Conservation (phyloP, 2,797 vertebrate genomes). For the Acomys russatus region DNA sequence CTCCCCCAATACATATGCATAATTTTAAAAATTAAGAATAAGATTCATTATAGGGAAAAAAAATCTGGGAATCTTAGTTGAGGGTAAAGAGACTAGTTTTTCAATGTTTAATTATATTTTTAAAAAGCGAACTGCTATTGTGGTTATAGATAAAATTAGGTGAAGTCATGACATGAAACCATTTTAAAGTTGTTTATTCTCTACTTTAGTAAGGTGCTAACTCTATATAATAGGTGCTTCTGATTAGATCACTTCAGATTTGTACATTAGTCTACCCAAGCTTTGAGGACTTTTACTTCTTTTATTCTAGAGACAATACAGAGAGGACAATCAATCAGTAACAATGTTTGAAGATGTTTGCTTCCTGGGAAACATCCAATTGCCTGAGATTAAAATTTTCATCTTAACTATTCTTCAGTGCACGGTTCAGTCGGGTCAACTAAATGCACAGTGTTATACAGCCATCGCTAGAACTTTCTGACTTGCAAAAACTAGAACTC, state of each 20-base stretch:
- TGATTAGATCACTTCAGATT: neutral
- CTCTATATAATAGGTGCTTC: neutral
- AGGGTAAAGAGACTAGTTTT: constrained; percentile 37
- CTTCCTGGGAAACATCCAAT: constrained; percentile 82
- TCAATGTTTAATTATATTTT: constrained; percentile 32
- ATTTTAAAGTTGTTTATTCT: constrained; percentile 61
- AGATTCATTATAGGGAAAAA: neutral
- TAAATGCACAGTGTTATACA: neutral
- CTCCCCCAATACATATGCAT: neutral
- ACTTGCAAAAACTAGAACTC: neutral
- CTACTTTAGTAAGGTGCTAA: neutral
- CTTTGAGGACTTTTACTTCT: constrained; percentile 62
- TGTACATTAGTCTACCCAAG: constrained; percentile 38
- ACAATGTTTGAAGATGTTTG: constrained; percentile 72
- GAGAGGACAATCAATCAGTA: constrained; percentile 69
- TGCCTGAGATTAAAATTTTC: constrained; percentile 36
- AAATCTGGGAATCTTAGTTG: constrained; percentile 2
- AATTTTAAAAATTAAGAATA: constrained; percentile 1
- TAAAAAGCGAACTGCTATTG: constrained; percentile 9
- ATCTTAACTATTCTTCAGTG: neutral
- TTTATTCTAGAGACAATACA: constrained; percentile 70
- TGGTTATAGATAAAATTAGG: neutral
- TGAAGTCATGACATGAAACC: constrained; percentile 60
- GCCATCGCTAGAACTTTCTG: constrained; percentile 6
- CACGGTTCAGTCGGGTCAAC: neutral